A percentile compares a stretch with the other conserved stretches of the same genome.
These are phyloP conservation scores for Litoditis marina DNA, from an alignment of 2,888 invertebrate genomes.

Conservation along the genomic window DNA sequence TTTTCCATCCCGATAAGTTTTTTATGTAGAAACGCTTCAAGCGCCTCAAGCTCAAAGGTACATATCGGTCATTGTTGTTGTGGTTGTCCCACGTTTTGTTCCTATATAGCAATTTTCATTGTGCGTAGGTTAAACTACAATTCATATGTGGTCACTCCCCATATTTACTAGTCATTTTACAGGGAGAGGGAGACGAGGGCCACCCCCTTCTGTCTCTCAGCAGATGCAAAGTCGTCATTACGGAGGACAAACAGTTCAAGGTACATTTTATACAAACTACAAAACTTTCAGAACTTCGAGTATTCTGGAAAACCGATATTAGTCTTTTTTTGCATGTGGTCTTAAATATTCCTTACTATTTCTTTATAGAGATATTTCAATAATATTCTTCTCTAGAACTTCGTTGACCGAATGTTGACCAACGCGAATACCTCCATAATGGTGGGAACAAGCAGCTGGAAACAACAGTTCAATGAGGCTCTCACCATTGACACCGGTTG, in stretches of 20 bases:
- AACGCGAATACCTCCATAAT: constrained; percentile 89
- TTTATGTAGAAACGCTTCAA: too few species aligned
- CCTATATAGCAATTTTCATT: background rate
- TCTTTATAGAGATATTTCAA: too few species aligned
- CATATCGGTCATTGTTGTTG: too few species aligned
- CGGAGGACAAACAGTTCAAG: constrained; percentile 98
- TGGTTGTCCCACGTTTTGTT: too few species aligned
- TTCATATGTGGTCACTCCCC: too few species aligned
- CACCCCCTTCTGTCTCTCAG: constrained; percentile 82
- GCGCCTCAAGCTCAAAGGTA: too few species aligned
- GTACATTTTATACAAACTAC: constrained; percentile 68
- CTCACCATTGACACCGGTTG: constrained; percentile 72
- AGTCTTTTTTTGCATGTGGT: too few species aligned
- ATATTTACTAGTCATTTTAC: constrained; percentile 3
- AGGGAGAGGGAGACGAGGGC: constrained; percentile 69
- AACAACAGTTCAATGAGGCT: constrained; percentile 94
- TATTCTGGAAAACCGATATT: too few species aligned
- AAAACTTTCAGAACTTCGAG: background rate
- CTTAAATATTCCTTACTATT: too few species aligned
- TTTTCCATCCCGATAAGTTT: too few species aligned
- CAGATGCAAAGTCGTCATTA: constrained; percentile 82
- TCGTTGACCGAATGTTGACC: constrained; percentile 90
- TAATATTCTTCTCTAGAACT: constrained; percentile 28
- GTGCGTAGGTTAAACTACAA: background rate
- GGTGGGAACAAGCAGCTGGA: constrained; percentile 89